These are phyloP conservation scores for Protosalanx chinensis DNA, from an alignment of 2,797 vertebrate genomes.

Conservation along the genomic window DNA sequence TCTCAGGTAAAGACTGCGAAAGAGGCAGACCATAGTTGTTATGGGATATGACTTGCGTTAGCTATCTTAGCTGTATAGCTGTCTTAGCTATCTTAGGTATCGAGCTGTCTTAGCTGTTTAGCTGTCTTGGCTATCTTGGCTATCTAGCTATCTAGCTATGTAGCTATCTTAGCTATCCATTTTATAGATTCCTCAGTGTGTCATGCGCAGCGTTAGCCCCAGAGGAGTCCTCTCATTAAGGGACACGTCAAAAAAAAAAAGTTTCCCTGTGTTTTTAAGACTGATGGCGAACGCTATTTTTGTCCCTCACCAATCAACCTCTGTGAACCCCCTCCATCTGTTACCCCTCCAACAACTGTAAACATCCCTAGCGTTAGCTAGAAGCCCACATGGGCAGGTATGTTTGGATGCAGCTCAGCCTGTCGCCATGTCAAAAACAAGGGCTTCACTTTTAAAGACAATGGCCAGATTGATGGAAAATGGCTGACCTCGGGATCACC, in stretches of 20 bases:
- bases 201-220: no score
- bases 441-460: slow-evolving; percentile 51
- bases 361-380: slow-evolving; percentile 41
- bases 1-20: slow-evolving; percentile 82
- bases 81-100: no score
- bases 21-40: no score
- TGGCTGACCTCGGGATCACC: slow-evolving; percentile 67
- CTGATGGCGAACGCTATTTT: neutral
- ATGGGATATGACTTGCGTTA: neutral
- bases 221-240: no score
- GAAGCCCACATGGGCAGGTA: neutral
- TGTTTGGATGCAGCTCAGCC: slow-evolving; percentile 63
- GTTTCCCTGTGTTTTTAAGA: neutral
- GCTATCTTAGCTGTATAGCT: neutral
- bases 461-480: slow-evolving; percentile 73
- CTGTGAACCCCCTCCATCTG: neutral
- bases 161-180: neutral
- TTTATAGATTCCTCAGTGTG: neutral
- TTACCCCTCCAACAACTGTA: neutral
- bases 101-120: neutral
- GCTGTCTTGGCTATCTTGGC: no score
- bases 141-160: no score
- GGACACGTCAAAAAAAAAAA: no score
- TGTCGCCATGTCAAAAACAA: slow-evolving; percentile 42
- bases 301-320: neutral